These are phyloP conservation scores for Pelecanoides urinatrix DNA, from an alignment of 2,113 vertebrate species.

Conservation along the genomic window DNA sequence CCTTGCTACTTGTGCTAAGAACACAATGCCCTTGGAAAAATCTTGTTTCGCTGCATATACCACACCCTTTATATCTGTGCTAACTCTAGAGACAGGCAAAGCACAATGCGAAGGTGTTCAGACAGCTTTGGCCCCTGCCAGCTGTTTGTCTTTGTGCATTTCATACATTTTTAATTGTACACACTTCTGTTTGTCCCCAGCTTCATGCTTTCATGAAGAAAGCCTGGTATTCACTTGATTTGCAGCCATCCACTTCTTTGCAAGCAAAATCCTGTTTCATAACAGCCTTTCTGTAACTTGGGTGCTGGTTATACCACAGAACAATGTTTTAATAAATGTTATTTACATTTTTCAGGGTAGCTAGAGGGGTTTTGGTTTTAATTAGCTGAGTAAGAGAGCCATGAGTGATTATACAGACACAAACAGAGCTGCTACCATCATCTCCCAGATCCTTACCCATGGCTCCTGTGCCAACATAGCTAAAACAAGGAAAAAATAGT, in stretches of 20 bases:
- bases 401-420: not conserved
- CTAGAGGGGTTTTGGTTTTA: conserved; percentile 47
- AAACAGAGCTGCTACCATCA: not conserved
- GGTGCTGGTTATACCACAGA: conserved; percentile 13
- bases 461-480: not conserved
- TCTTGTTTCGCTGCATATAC: not conserved
- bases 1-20: not conserved
- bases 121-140: not conserved
- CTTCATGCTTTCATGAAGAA: not conserved
- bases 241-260: not conserved
- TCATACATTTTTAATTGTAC: not conserved
- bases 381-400: conserved; percentile 29
- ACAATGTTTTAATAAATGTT: conserved; percentile 31
- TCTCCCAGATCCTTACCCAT: not conserved
- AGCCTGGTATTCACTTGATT: not conserved
- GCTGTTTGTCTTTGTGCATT: not conserved
- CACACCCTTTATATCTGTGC: not conserved
- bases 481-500: not conserved
- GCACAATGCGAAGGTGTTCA: not conserved
- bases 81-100: not conserved
- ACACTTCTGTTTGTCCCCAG: not conserved
- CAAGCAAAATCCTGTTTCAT: not conserved
- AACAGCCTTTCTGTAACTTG: conserved; percentile 5
- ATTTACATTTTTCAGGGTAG: conserved; percentile 44
- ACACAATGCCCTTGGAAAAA: not conserved